phyloP scores from a whole-genome alignment of 2,797 vertebrate species.

The Synaphobranchus kaupii region DNA sequence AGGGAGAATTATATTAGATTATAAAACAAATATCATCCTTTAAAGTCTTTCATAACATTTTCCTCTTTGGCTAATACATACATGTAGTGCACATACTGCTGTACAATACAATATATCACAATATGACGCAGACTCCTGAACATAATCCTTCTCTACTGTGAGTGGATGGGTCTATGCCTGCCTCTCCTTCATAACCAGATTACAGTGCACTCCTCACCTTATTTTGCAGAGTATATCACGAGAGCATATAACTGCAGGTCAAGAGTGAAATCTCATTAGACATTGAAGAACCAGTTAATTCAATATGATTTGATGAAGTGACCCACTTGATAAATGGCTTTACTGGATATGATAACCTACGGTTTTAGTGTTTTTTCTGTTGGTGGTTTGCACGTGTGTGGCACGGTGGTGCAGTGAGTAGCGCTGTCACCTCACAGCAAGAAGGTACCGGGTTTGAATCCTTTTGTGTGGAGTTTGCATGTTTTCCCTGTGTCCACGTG shows the following conservation, averaged over 20 bases:
- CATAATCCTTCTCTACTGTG: background rate
- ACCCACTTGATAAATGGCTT: background rate
- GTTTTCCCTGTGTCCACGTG: background rate
- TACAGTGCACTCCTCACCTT: background rate
- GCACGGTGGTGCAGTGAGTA: background rate
- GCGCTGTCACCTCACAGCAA: background rate
- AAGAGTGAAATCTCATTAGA: background rate
- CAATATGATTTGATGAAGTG: background rate
- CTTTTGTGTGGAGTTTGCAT: background rate
- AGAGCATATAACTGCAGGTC: background rate
- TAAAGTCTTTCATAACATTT: background rate
- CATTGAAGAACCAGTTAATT: background rate
- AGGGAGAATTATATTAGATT: background rate
- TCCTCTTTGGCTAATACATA: background rate
- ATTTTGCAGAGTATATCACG: background rate
- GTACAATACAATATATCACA: background rate
- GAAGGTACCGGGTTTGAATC: background rate
- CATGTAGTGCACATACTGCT: background rate
- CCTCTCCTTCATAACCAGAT: background rate
- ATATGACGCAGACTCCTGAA: background rate
- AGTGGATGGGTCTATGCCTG: background rate
- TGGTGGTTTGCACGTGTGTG: too few species aligned
- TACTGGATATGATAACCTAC: background rate
- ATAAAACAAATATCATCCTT: background rate
- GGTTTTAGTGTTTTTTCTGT: background rate